phyloP scores from a whole-genome alignment of 2,797 vertebrate genomes.

The Pelodytes ibericus region DNA sequence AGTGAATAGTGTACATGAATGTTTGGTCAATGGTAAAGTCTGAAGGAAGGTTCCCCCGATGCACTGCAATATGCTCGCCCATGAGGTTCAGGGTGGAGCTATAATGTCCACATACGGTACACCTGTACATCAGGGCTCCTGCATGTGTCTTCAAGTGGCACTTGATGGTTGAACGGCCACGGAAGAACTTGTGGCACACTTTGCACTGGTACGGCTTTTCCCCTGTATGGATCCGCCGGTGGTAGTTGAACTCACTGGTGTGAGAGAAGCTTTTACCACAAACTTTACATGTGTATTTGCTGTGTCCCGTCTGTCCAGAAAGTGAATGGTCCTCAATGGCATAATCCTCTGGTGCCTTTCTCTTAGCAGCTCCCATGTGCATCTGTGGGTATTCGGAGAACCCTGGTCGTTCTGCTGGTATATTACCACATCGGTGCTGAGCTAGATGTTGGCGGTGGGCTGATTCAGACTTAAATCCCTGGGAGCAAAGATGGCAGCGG shows the following conservation, averaged over 20 bases:
- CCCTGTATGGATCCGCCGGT: slow-evolving; percentile 93
- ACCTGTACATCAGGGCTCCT: slow-evolving; percentile 97
- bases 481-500: slow-evolving; percentile 87
- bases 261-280: slow-evolving; percentile 96
- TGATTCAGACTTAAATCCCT: slow-evolving; percentile 84
- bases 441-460: slow-evolving; percentile 89
- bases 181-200: slow-evolving; percentile 95
- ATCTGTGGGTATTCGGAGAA: slow-evolving; percentile 67
- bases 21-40: slow-evolving; percentile 98
- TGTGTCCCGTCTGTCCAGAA: slow-evolving; percentile 71
- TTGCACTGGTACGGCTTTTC: slow-evolving; percentile 99
- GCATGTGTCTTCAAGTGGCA: slow-evolving; percentile 97
- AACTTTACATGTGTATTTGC: slow-evolving; percentile 91
- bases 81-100: slow-evolving; percentile 97
- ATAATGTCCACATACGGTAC: slow-evolving; percentile 91
- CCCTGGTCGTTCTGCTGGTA: slow-evolving; percentile 60
- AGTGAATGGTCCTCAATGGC: slow-evolving; percentile 70
- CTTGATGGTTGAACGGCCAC: slow-evolving; percentile 96
- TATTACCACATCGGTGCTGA: slow-evolving; percentile 76
- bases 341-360: slow-evolving; percentile 81
- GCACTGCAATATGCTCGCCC: slow-evolving; percentile 93
- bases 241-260: slow-evolving; percentile 97
- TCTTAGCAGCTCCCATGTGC: slow-evolving; percentile 66
- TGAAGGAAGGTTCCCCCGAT: slow-evolving; percentile 89
- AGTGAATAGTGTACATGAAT: slow-evolving; percentile 98